These are phyloP conservation scores for Malacoctenus gilli DNA, from an alignment of 2,797 vertebrate species.

Conservation along the genomic window DNA sequence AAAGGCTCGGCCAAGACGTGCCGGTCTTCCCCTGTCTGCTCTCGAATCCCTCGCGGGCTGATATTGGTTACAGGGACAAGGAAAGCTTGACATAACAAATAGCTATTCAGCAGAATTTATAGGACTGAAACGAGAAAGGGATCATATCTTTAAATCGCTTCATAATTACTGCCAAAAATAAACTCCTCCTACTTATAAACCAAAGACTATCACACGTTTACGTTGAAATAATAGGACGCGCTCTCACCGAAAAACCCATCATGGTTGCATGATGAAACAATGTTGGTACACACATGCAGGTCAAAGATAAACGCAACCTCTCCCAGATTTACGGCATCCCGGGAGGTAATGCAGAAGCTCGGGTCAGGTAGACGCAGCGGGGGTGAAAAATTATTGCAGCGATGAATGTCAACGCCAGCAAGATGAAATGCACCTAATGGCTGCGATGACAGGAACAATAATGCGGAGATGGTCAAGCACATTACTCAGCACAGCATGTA, in stretches of 20 bases:
- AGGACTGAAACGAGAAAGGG: no score
- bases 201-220: no score
- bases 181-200: no score
- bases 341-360: slow-evolving; percentile 28
- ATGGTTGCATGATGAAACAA: not conserved
- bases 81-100: no score
- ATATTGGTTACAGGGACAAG: no score
- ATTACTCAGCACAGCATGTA: slow-evolving; percentile 23
- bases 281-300: not conserved
- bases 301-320: slow-evolving; percentile 13
- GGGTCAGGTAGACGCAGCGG: slow-evolving; percentile 30
- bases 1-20: slow-evolving; percentile 45
- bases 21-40: slow-evolving; percentile 1
- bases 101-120: no score
- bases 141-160: no score
- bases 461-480: slow-evolving; percentile 23
- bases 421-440: slow-evolving; percentile 62
- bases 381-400: slow-evolving; percentile 51
- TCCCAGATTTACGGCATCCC: slow-evolving; percentile 37
- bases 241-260: no score
- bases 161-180: no score
- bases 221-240: no score
- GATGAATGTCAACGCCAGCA: slow-evolving; percentile 54
- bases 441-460: slow-evolving; percentile 57
- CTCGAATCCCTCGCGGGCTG: no score